These are phyloP conservation scores for Syngnathus rostellatus DNA, from an alignment of 2,797 vertebrate species.

Conservation along the genomic window DNA sequence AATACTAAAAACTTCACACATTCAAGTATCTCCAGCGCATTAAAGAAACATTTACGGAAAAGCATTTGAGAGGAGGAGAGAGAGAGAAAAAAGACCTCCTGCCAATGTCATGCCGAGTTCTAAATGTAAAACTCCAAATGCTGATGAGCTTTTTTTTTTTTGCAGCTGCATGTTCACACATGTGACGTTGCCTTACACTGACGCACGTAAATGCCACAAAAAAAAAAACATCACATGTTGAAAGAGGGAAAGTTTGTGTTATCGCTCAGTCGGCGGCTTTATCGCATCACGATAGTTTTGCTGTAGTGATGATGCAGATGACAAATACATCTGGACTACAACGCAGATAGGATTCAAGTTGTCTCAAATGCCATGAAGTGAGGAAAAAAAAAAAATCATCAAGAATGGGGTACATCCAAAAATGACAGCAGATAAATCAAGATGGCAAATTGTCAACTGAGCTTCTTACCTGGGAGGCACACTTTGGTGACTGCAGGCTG, in stretches of 20 bases:
- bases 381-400: not conserved
- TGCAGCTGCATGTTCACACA: not conserved
- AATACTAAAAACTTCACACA: not conserved
- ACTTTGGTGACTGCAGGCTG: conserved; percentile 66
- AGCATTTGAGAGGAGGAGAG: not conserved
- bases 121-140: not conserved
- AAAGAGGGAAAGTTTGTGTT: conserved; percentile 3
- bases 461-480: conserved; percentile 62
- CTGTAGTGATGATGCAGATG: conserved; percentile 48
- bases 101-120: not conserved
- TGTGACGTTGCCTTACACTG: not conserved
- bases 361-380: conserved; percentile 39
- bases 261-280: not conserved
- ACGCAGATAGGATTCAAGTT: conserved; percentile 11
- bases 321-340: conserved; percentile 34
- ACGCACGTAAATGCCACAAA: not conserved
- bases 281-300: conserved; percentile 5
- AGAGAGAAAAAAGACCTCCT: not conserved
- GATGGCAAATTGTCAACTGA: not conserved
- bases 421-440: not conserved
- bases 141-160: too few species aligned
- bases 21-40: conserved; percentile 3
- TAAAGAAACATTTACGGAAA: conserved; percentile 9
- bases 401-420: conserved; percentile 1
- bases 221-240: conserved; percentile 2